Evolutionary conservation across 2,888 invertebrate species (phyloP).

Genomic region (Leucozona laternaria): DNA sequence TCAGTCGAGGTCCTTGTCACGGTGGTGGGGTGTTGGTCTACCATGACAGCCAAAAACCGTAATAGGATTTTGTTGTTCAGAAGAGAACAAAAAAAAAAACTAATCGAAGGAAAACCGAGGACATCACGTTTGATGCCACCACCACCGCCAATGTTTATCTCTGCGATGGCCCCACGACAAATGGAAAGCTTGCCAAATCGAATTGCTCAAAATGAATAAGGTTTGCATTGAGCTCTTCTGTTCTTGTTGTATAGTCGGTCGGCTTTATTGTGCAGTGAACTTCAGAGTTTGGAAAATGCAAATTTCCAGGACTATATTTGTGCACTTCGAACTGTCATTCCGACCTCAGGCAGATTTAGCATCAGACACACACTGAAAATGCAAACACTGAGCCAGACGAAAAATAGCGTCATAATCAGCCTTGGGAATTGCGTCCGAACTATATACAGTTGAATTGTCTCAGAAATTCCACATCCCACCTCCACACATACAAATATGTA

Average conservation of each 20-base stretch:
- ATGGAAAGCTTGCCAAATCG: constrained; percentile 44
- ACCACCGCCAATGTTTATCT: constrained; percentile 32
- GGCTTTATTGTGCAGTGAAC: constrained; percentile 58
- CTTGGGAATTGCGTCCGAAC: constrained; percentile 61
- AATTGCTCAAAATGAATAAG: constrained; percentile 55
- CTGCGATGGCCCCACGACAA: constrained; percentile 31
- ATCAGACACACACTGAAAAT: constrained; percentile 10
- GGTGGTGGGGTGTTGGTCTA: constrained; percentile 18
- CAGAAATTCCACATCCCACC: constrained; percentile 32
- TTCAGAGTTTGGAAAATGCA: constrained; percentile 54
- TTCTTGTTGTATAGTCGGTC: background rate
- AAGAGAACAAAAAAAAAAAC: background rate
- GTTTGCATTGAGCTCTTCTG: constrained; percentile 34
- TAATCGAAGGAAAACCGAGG: constrained; percentile 7
- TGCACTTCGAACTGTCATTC: background rate
- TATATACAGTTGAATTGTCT: constrained; percentile 49
- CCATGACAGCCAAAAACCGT: constrained; percentile 15
- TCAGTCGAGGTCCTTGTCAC: constrained; percentile 14
- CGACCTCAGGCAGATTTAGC: constrained; percentile 11
- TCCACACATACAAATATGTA: background rate
- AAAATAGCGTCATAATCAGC: constrained; percentile 62
- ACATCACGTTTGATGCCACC: constrained; percentile 25
- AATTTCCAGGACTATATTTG: constrained; percentile 35
- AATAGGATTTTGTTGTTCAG: constrained; percentile 45
- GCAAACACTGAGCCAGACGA: constrained; percentile 56